These are phyloP conservation scores for Gonioctena quinquepunctata DNA, from an alignment of 1,140 invertebrate species.

Conservation along the genomic window DNA sequence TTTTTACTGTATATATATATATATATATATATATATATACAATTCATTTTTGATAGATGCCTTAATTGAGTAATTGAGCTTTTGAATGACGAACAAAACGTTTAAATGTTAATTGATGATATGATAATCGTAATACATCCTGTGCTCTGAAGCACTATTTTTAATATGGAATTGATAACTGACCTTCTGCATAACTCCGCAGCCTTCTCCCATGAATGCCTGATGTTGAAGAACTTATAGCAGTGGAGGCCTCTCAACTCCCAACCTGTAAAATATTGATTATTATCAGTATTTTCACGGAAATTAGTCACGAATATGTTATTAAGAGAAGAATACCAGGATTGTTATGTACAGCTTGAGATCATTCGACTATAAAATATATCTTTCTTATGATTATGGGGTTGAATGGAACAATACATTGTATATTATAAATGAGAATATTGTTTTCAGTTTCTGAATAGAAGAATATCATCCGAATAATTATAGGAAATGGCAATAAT, in stretches of 20 bases:
- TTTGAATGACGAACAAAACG: no score
- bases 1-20: no score
- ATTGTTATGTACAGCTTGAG: not conserved
- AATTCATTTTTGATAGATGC: no score
- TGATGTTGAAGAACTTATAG: slow-evolving; percentile 95
- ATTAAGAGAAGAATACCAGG: not conserved
- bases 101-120: no score
- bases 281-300: not conserved
- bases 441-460: not conserved
- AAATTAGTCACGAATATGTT: not conserved
- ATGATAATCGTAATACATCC: no score
- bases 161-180: no score
- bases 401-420: not conserved
- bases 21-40: no score
- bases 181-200: slow-evolving; percentile 93
- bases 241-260: slow-evolving; percentile 87
- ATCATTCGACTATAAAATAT: not conserved
- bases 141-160: no score
- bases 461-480: not conserved
- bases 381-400: not conserved
- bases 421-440: not conserved
- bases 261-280: slow-evolving; percentile 75
- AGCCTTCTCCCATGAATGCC: slow-evolving; percentile 93
- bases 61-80: no score
- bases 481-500: no score